These are phyloP conservation scores for Ophonus ardosiacus DNA, from an alignment of 2,888 invertebrate genomes.

Conservation along the genomic window DNA sequence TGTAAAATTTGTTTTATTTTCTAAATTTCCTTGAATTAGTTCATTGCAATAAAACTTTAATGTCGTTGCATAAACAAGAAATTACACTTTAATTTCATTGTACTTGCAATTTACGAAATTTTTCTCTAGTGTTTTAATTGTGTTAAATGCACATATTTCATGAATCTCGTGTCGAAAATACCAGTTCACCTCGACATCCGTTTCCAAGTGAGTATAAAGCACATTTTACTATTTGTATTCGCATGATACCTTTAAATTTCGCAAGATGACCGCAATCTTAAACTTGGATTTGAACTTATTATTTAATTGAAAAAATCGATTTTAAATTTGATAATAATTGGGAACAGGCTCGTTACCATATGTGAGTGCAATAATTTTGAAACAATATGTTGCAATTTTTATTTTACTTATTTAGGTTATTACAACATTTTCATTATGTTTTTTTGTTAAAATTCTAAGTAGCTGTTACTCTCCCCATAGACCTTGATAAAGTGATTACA, in stretches of 20 bases:
- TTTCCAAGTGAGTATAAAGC: neutral
- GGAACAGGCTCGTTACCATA: neutral
- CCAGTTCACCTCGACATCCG: conserved; percentile 21
- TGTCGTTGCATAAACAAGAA: neutral
- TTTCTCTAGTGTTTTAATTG: conserved; percentile 7
- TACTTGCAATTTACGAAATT: neutral
- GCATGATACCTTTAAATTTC: neutral
- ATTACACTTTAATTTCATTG: neutral
- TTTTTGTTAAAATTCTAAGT: too few relatives aligned
- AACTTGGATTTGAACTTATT: neutral
- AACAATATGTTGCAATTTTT: neutral
- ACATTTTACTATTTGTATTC: neutral
- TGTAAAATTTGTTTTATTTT: neutral
- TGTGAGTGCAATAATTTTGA: neutral
- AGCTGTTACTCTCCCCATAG: too few relatives aligned
- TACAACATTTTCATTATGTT: too few relatives aligned
- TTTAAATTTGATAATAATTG: neutral
- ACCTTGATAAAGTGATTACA: too few relatives aligned
- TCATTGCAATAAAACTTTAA: neutral
- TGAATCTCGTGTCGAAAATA: conserved; percentile 2
- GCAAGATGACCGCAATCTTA: neutral
- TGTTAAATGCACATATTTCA: conserved; percentile 33
- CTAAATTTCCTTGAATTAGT: neutral
- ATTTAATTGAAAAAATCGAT: neutral
- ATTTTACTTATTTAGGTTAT: too few relatives aligned